phyloP scores from a whole-genome alignment of 2,888 invertebrate genomes.

The Neoaliturus tenellus region DNA sequence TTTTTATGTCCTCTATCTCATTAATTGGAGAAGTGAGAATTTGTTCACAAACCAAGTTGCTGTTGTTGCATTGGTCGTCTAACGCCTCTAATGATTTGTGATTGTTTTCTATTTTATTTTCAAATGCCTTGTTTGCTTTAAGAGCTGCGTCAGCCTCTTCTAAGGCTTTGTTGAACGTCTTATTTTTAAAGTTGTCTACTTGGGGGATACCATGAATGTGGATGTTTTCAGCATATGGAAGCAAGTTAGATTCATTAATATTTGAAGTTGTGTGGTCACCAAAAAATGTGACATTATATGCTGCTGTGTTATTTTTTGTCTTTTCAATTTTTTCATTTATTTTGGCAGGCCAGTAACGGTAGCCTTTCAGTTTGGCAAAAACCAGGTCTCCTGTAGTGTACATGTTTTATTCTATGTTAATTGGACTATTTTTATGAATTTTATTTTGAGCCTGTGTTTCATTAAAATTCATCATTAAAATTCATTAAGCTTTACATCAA shows the following conservation, averaged over 20 bases:
- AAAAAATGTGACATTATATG: not conserved
- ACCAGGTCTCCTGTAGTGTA: not conserved
- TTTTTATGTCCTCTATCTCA: not conserved
- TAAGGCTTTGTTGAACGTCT: not conserved
- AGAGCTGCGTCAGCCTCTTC: not conserved
- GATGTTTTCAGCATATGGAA: not conserved
- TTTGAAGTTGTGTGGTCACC: not conserved
- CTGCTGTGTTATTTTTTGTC: not conserved
- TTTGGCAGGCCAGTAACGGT: not conserved
- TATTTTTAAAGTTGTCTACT: slow-evolving; percentile 20
- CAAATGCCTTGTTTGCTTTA: not conserved
- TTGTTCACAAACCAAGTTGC: not conserved
- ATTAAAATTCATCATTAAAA: too few relatives aligned
- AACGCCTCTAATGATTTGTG: not conserved
- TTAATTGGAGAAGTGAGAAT: not conserved
- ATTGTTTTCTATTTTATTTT: not conserved
- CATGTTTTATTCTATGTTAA: not conserved
- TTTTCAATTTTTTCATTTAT: not conserved
- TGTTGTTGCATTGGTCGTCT: not conserved
- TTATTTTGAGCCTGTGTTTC: too few relatives aligned
- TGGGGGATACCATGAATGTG: not conserved
- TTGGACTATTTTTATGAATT: too few relatives aligned
- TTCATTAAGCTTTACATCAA: too few relatives aligned
- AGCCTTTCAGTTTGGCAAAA: not conserved
- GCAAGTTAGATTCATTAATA: not conserved